Percentiles rank a stretch among this genome's conserved stretches.
Conservation (phyloP, 2,888 invertebrate genomes). For the Alloplasta piceator region DNA sequence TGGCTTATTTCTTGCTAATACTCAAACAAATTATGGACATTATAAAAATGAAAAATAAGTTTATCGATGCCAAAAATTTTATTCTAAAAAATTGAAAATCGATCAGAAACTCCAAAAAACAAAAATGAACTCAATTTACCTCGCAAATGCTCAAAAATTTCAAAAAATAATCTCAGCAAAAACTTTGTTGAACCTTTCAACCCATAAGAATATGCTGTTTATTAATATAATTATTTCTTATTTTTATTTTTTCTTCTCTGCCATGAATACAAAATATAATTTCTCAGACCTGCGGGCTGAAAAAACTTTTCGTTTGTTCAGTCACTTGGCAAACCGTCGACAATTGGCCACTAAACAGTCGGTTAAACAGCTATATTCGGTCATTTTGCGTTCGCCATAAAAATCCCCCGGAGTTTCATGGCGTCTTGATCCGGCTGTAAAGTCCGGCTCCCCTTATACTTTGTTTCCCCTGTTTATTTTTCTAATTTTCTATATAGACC, state of each 20-base stretch:
- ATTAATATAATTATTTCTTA: not conserved
- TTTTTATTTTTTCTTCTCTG: not conserved
- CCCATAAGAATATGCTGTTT: too few relatives aligned
- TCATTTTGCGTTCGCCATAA: slow-evolving; percentile 8
- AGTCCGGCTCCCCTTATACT: not conserved
- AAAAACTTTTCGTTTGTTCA: slow-evolving; percentile 53
- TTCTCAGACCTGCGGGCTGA: slow-evolving; percentile 44
- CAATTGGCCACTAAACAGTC: slow-evolving; percentile 15
- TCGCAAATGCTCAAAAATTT: too few relatives aligned
- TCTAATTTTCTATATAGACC: slow-evolving; percentile 56
- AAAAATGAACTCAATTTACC: too few relatives aligned
- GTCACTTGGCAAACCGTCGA: slow-evolving; percentile 40
- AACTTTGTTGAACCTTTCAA: too few relatives aligned
- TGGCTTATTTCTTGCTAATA: too few relatives aligned
- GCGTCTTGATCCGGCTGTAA: slow-evolving; percentile 1
- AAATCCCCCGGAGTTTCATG: not conserved
- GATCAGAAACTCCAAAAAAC: too few relatives aligned
- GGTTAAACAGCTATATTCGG: slow-evolving; percentile 1
- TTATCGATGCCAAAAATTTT: too few relatives aligned
- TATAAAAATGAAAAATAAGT: too few relatives aligned
- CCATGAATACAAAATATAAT: not conserved
- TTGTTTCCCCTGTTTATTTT: slow-evolving; percentile 55
- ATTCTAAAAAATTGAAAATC: too few relatives aligned
- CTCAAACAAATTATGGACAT: too few relatives aligned
- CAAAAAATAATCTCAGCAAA: too few relatives aligned